These are phyloP conservation scores for Drosophila punjabiensis DNA, from an alignment of 1,140 invertebrate genomes.

Conservation along the genomic window DNA sequence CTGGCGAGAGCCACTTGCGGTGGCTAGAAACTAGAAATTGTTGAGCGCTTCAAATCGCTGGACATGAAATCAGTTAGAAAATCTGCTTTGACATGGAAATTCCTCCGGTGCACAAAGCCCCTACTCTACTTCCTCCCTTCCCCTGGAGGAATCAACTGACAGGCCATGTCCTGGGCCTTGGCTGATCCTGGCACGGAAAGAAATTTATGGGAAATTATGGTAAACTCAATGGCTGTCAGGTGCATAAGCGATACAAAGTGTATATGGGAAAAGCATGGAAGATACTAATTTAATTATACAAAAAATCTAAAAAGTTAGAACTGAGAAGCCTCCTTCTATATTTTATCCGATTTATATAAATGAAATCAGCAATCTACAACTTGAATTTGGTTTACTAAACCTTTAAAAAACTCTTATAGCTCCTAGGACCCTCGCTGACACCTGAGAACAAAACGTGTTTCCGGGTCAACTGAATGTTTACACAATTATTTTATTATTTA, in stretches of 20 bases:
- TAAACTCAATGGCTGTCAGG: background rate
- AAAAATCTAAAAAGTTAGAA: background rate
- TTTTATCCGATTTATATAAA: too few species aligned
- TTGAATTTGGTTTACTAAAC: background rate
- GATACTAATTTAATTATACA: background rate
- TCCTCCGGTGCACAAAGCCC: slow-evolving; percentile 29
- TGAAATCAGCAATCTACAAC: background rate
- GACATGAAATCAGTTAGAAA: slow-evolving; percentile 83
- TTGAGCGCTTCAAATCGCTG: slow-evolving; percentile 55
- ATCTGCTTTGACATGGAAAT: slow-evolving; percentile 83
- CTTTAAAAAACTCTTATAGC: background rate
- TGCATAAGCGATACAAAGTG: background rate
- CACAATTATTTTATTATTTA: slow-evolving; percentile 5
- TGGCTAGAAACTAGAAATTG: slow-evolving; percentile 66
- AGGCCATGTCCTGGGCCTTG: slow-evolving; percentile 37
- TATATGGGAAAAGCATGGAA: background rate
- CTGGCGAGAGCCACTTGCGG: slow-evolving; percentile 23
- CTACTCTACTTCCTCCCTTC: too few species aligned
- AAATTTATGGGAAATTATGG: background rate
- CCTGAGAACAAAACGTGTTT: slow-evolving; percentile 1
- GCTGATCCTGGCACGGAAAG: slow-evolving; percentile 33
- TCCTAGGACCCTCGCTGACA: background rate
- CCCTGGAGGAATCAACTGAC: slow-evolving; percentile 54
- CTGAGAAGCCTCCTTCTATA: background rate
- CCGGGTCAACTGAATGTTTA: slow-evolving; percentile 14